Evolutionary conservation across 2,888 invertebrate species (phyloP).

Genomic region (Asteroscopus sphinx): DNA sequence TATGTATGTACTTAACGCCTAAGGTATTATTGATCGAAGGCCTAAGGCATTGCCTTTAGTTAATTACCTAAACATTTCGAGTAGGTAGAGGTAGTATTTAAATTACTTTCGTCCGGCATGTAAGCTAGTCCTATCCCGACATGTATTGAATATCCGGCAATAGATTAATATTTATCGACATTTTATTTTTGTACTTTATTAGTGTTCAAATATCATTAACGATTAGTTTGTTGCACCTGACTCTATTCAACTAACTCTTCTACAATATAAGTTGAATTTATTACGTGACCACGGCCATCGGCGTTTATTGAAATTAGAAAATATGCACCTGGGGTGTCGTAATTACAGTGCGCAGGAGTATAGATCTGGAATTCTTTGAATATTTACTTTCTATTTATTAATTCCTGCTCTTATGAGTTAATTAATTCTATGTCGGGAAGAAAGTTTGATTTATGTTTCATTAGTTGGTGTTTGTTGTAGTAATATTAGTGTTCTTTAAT

Average conservation of each 20-base stretch:
- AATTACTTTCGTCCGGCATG: conserved; percentile 57
- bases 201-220: conserved; percentile 86
- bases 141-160: conserved; percentile 78
- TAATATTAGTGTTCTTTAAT: conserved; percentile 44
- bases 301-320: conserved; percentile 72
- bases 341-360: conserved; percentile 69
- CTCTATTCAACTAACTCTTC: conserved; percentile 57
- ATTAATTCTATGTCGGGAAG: conserved; percentile 73
- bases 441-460: conserved; percentile 66
- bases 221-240: conserved; percentile 80
- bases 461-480: conserved; percentile 52
- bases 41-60: too few species aligned
- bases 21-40: too few species aligned
- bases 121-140: conserved; percentile 64
- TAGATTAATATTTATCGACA: conserved; percentile 85
- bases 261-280: conserved; percentile 61
- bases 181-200: conserved; percentile 85
- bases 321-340: conserved; percentile 74
- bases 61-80: too few species aligned
- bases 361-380: conserved; percentile 71
- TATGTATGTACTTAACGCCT: too few species aligned
- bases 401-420: conserved; percentile 73
- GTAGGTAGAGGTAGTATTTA: neutral
- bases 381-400: conserved; percentile 78
- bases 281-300: conserved; percentile 65